Evolutionary conservation across 2,888 invertebrate genomes (phyloP), one percentile per base, ranked within the genome.

Genomic region (Drosophila hawaiiensis): DNA sequence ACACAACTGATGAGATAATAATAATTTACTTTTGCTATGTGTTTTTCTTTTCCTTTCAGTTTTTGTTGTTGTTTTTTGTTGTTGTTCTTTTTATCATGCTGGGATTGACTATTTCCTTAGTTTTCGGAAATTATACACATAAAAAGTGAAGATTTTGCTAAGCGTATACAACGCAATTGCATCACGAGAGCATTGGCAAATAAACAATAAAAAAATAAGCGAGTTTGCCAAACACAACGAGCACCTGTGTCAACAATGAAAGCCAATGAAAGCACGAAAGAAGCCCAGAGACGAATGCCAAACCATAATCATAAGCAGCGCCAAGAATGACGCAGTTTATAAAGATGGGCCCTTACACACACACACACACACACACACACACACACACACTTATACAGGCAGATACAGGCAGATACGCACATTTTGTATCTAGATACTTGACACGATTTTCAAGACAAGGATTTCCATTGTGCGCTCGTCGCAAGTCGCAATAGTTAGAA

Each of bases 161-260:
- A 29, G 16, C 47, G 4, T 25, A 2, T 3, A n/a, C 22, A 43
- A 33, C 67, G 73, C 77, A 82, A 82, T 78, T 90, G 82, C 80
- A 90, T 77, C 90, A 90, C 76, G 76, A 74, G 76, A 70, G 73
- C 85, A 79, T 74, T 69, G 55, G 73, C 73, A 76, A 78, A 80
- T 72, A 76, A 77, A 78, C 65, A 80, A 64, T 58, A 47, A 50
- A 39, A 39, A 56, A 14, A 7, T 25, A 22, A 25, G 22, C 10
- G 35, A 66, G 50, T 58, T 50, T 60, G 33, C 53, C 58, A 62
- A 25, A 56, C 58, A 61, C 68, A 62, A 47, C 71, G 84, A 78
- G 88, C 91, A 91, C 91, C 91, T 91, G 91, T 92, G 92, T 92
- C 91, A 91, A 92, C 85, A 91, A 77, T 75, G 84, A 74, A 77